Evolutionary conservation across 2,888 invertebrate genomes (phyloP), one percentile per base, ranked within the genome.

Genomic region (Chrysolina oricalcia): DNA sequence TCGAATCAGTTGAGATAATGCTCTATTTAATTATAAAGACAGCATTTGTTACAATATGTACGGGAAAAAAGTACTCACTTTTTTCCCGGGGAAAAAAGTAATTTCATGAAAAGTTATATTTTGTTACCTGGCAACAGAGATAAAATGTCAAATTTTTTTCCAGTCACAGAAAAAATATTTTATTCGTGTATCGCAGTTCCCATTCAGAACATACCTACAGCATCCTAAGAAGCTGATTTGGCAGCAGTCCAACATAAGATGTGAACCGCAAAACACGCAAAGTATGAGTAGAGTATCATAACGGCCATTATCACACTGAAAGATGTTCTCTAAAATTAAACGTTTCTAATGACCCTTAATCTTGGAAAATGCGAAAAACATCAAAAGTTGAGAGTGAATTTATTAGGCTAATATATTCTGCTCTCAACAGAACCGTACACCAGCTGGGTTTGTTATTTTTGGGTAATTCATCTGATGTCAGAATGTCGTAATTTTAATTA

Each of bases 381-480:
- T 72, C 77, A 77, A 70, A 69, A 70, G 78, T 75, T 70, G 70
- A 48, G 73, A 43, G 66, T 46, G 74, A 78, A 80, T 82, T 82
- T 78, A 81, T 81, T 67, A 79, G 70, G 59, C 78, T 63, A 73
- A 81, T 82, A 81, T 75, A 81, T 81, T 79, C 73, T 65, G 74
- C 70, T 74, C 73, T 78, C 80, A 72, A 67, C 80, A 80, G 81
- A 81, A 77, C 81, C 74, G 74, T 76, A 78, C 75, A 81, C 75
- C 81, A 81, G 81, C 81, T 82, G 81, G 80, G 74, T 74, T 59
- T 70, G 79, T 77, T 77, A 83, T 83, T 83, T 83, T 83, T 81
- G 76, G 75, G 78, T 79, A 81, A 83, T 82, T 80, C 80, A 80
- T 81, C 79, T 77, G 72, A 78, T 81, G 83, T 83, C 84, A 81